These are phyloP conservation scores for Vidua macroura DNA, from an alignment of 2,113 vertebrate genomes.

Conservation along the genomic window DNA sequence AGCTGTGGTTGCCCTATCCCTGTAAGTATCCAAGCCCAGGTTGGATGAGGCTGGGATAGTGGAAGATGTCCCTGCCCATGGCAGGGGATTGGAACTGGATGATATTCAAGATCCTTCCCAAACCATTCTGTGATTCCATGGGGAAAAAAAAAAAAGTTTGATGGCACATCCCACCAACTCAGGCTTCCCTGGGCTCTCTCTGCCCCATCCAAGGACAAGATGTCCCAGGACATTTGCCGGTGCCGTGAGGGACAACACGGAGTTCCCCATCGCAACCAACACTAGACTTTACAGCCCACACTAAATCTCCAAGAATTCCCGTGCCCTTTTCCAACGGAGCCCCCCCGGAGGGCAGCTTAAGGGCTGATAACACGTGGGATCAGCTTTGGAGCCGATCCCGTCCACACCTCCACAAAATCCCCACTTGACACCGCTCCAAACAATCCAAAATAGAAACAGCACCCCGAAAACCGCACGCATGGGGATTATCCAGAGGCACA, in stretches of 20 bases:
- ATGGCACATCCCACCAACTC: not conserved
- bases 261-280: rapidly evolving
- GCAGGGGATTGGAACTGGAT: not conserved
- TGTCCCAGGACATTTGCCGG: not conserved
- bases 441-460: not conserved
- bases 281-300: rapidly evolving
- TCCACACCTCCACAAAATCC: not conserved
- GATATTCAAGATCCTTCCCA: not conserved
- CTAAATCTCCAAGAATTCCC: not conserved
- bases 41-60: rapidly evolving
- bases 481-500: not conserved
- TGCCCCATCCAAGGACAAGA: not conserved
- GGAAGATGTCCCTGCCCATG: not conserved
- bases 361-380: not conserved
- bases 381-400: not conserved
- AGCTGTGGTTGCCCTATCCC: not conserved
- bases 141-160: rapidly evolving
- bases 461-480: rapidly evolving
- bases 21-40: not conserved
- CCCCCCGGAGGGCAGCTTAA: not conserved
- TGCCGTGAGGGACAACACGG: not conserved
- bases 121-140: not conserved
- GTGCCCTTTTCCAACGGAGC: not conserved
- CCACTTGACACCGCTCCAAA: not conserved
- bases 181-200: not conserved